These are phyloP conservation scores for Jacana jacana DNA, from an alignment of 2,113 vertebrate genomes.

Conservation along the genomic window DNA sequence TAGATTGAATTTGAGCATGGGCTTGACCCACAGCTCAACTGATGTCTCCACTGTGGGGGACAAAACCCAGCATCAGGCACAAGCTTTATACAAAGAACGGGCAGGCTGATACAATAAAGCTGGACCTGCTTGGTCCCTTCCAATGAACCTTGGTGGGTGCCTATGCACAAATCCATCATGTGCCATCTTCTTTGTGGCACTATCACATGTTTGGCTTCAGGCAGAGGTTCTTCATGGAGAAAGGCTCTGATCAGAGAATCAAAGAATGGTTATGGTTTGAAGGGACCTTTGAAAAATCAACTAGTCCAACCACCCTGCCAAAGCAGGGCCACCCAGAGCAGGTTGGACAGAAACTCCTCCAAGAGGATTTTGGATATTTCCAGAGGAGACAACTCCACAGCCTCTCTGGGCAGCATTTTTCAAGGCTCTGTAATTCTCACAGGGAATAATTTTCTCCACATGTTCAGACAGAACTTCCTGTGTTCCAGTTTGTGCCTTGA, in stretches of 20 bases:
- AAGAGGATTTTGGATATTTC: not conserved
- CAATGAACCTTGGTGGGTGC: not conserved
- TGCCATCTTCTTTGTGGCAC: not conserved
- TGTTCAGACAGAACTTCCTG: not conserved
- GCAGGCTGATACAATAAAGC: not conserved
- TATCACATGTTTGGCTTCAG: not conserved
- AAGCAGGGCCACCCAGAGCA: not conserved
- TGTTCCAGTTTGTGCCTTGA: not conserved
- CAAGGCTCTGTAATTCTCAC: not conserved
- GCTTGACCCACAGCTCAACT: rapidly evolving
- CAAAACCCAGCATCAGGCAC: not conserved
- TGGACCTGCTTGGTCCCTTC: not conserved
- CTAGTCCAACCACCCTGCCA: not conserved
- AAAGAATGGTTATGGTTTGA: not conserved
- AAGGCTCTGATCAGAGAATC: not conserved
- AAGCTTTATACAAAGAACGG: not conserved
- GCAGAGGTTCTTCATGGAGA: not conserved
- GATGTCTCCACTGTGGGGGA: not conserved
- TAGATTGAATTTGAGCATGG: not conserved
- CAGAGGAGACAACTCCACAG: not conserved
- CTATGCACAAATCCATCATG: not conserved
- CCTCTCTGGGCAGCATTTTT: not conserved
- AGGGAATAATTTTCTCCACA: not conserved
- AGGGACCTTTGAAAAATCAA: not conserved
- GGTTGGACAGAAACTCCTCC: too few species aligned